Conservation (phyloP, 2,113 vertebrate species). For the Axis porcinus region DNA sequence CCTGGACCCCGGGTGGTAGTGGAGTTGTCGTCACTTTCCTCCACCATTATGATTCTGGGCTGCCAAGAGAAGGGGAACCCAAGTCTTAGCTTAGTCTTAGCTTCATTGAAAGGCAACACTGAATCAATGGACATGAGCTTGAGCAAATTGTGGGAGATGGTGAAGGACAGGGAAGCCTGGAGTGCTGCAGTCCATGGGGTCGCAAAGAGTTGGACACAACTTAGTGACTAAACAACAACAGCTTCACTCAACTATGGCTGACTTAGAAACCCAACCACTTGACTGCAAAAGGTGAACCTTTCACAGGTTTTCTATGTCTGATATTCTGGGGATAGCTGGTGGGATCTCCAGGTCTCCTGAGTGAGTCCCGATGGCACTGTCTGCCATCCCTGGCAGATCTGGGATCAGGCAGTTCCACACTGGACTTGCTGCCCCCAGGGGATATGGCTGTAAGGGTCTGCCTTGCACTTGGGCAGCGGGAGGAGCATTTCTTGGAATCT, state of each 20-base stretch:
- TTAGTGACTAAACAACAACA: background rate
- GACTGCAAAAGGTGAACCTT: background rate
- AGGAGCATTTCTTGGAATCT: background rate
- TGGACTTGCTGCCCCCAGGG: too few relatives aligned
- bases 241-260: too few relatives aligned
- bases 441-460: background rate
- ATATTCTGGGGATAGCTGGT: background rate
- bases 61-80: background rate
- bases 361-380: background rate
- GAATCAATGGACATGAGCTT: background rate
- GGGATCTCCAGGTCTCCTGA: background rate
- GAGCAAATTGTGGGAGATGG: background rate
- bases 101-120: background rate
- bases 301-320: fast-evolving
- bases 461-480: background rate
- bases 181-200: background rate
- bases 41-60: background rate
- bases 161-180: background rate
- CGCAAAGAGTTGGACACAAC: background rate
- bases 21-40: background rate
- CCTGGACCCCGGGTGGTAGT: background rate
- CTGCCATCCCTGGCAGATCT: too few relatives aligned
- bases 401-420: background rate
- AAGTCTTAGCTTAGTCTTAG: background rate
- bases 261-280: background rate